These are phyloP conservation scores for Protophormia terraenovae DNA, from an alignment of 2,888 invertebrate species.

Conservation along the genomic window DNA sequence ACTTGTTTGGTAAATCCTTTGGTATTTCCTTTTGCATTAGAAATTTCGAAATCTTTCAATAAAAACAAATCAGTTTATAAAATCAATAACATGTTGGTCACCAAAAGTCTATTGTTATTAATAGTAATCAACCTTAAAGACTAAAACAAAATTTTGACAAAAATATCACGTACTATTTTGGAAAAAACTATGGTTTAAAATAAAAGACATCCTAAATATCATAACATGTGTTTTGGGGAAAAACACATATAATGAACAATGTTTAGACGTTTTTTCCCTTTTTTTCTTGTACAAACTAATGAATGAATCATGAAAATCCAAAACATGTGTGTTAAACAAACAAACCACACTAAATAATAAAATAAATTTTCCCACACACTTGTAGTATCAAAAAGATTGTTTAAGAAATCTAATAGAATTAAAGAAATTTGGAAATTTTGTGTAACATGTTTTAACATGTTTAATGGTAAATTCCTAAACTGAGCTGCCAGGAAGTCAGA, in stretches of 20 bases:
- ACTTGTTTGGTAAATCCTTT: slow-evolving; percentile 17
- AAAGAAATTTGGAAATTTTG: not conserved
- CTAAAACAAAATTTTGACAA: slow-evolving; percentile 45
- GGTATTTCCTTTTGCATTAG: slow-evolving; percentile 25
- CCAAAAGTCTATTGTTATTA: not conserved
- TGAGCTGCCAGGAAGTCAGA: not conserved
- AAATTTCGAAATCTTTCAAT: not conserved
- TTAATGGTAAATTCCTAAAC: not conserved
- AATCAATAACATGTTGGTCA: slow-evolving; percentile 27
- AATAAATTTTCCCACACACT: slow-evolving; percentile 21
- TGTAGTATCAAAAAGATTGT: too few relatives aligned
- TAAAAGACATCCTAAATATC: not conserved
- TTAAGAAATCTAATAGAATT: too few relatives aligned
- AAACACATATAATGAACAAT: not conserved
- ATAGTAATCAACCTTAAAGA: not conserved
- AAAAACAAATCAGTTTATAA: not conserved
- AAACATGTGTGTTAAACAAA: slow-evolving; percentile 25
- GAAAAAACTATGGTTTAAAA: not conserved
- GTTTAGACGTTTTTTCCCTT: slow-evolving; percentile 19
- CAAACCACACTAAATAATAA: not conserved
- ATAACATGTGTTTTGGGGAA: not conserved
- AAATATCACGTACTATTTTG: slow-evolving; percentile 52
- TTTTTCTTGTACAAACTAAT: not conserved
- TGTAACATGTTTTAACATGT: slow-evolving; percentile 1
- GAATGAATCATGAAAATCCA: slow-evolving; percentile 4